Conservation (phyloP, 37 sponge, comb jelly and placozoan species). For the Eunapius fragilis region DNA sequence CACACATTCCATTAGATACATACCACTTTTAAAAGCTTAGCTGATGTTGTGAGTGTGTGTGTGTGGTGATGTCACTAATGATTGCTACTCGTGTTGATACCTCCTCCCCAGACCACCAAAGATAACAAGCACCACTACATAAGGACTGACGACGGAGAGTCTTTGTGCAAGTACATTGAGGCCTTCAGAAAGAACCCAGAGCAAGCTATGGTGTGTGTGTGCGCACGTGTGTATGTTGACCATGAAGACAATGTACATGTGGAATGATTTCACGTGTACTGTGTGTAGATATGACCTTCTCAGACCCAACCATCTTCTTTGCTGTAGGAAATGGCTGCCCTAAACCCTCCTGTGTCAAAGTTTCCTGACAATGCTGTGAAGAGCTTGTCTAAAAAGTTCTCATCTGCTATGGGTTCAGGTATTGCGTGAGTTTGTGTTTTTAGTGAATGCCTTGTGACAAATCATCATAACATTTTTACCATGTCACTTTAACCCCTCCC, state of each 20-base stretch:
- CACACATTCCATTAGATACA: too few relatives aligned
- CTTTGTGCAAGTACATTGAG: conserved; percentile 57
- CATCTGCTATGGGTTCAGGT: not conserved
- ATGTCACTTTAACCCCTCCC: too few relatives aligned
- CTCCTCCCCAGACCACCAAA: conserved; percentile 23
- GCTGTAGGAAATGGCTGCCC: conserved; percentile 25
- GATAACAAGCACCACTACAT: conserved; percentile 12
- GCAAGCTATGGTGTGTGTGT: conserved; percentile 58
- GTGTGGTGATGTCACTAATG: too few relatives aligned
- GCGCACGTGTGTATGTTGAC: too few relatives aligned
- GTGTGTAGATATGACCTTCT: too few relatives aligned
- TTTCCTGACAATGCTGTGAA: conserved; percentile 41
- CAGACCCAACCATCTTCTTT: not conserved
- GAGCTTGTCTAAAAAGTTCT: conserved; percentile 46
- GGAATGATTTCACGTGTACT: too few relatives aligned
- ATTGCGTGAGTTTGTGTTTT: not conserved
- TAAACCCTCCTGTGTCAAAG: conserved; percentile 36
- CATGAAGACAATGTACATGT: too few relatives aligned
- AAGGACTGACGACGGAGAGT: conserved; percentile 55
- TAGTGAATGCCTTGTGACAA: too few relatives aligned
- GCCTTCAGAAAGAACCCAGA: conserved; percentile 60
- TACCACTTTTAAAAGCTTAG: too few relatives aligned
- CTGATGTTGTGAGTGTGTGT: too few relatives aligned
- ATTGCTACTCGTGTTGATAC: not conserved
- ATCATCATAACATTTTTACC: too few relatives aligned